phyloP scores from a whole-genome alignment of 2,113 vertebrate genomes.

The Tragelaphus buxtoni region DNA sequence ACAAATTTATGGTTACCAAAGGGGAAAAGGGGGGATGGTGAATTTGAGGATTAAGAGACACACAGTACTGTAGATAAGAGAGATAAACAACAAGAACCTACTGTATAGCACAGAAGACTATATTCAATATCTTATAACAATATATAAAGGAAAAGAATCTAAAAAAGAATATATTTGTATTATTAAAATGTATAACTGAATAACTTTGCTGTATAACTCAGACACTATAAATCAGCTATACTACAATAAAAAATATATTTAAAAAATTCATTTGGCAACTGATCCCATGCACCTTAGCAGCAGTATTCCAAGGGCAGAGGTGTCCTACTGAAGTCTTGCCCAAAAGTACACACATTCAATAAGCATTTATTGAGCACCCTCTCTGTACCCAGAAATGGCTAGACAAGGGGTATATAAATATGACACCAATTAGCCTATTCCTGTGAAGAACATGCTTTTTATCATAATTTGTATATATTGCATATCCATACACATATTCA shows the following conservation, averaged over 20 bases:
- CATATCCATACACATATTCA: background rate
- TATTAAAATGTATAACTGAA: background rate
- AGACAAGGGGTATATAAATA: background rate
- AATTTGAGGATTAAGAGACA: background rate
- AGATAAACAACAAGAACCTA: background rate
- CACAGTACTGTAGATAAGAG: background rate
- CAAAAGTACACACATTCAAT: background rate
- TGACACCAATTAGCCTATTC: background rate
- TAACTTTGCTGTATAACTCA: background rate
- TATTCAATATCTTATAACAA: background rate
- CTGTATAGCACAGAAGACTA: background rate
- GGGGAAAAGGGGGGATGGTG: background rate
- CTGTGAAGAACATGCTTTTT: background rate
- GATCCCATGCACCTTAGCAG: background rate
- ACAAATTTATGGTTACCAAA: background rate
- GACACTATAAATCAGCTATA: background rate
- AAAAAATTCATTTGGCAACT: background rate
- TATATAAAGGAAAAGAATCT: background rate
- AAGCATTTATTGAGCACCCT: background rate
- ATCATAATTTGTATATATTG: background rate
- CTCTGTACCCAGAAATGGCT: background rate
- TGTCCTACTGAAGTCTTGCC: background rate
- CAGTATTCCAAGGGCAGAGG: background rate
- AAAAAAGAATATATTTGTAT: background rate
- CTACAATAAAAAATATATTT: background rate